Evolutionary conservation across 2,113 vertebrate genomes (phyloP).

Genomic region (Chlorocebus sabaeus): DNA sequence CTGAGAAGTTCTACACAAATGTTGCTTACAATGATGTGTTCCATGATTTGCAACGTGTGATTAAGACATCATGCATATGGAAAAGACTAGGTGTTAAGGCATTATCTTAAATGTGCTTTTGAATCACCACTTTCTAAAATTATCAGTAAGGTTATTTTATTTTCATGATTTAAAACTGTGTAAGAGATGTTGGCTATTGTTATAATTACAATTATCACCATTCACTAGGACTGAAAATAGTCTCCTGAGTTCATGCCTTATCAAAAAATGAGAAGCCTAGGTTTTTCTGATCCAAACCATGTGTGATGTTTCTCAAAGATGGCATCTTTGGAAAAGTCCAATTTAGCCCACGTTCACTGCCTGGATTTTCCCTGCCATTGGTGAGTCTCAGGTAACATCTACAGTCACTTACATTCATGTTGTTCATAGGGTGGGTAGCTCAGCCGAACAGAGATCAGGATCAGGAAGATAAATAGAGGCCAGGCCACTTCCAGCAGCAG

Average conservation of each 20-base stretch:
- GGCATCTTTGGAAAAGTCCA: not conserved
- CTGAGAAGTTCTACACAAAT: not conserved
- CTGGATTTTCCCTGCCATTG: not conserved
- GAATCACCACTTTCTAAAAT: slow-evolving; percentile 20
- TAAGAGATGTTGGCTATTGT: slow-evolving; percentile 2
- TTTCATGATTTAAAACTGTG: slow-evolving; percentile 26
- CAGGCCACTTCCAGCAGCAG: slow-evolving; percentile 94
- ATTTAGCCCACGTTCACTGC: not conserved
- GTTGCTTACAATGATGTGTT: not conserved
- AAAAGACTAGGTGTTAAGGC: not conserved
- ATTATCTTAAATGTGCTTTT: not conserved
- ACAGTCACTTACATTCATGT: slow-evolving; percentile 95
- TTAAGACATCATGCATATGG: not conserved
- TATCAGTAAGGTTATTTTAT: slow-evolving; percentile 2
- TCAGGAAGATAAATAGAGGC: slow-evolving; percentile 98
- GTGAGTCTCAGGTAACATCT: not conserved
- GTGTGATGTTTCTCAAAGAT: not conserved
- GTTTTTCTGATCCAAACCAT: not conserved
- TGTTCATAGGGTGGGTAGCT: slow-evolving; percentile 97
- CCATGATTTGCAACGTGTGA: not conserved
- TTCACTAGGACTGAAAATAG: not conserved
- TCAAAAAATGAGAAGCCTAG: not conserved
- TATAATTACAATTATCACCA: not conserved
- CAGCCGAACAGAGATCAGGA: slow-evolving; percentile 94
- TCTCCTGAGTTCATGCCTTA: not conserved